Evolutionary conservation across 2,113 vertebrate species (phyloP).

Genomic region (Amia ocellicauda): DNA sequence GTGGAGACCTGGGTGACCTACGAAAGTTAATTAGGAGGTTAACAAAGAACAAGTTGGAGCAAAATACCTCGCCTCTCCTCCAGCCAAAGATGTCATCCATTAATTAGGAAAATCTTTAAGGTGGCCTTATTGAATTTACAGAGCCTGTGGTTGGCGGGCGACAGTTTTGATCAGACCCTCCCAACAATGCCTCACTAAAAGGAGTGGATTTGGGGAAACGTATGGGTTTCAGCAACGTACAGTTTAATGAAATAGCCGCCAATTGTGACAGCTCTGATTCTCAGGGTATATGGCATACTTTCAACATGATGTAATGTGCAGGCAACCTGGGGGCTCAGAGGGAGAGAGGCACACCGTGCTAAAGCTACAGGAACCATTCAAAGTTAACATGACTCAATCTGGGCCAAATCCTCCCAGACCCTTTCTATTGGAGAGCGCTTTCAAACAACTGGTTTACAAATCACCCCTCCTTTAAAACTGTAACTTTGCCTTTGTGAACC

Average conservation of each 20-base stretch:
- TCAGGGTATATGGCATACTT: slow-evolving; percentile 94
- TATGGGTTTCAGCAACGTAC: slow-evolving; percentile 85
- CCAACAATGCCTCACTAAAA: slow-evolving; percentile 82
- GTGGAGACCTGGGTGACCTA: slow-evolving; percentile 99
- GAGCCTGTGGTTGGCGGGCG: slow-evolving; percentile 91
- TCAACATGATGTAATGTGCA: slow-evolving; percentile 97
- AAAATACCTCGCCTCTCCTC: slow-evolving; percentile 98
- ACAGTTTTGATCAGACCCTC: slow-evolving; percentile 97
- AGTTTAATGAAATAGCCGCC: slow-evolving; percentile 81
- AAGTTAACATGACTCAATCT: slow-evolving; percentile 78
- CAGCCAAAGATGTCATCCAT: slow-evolving; percentile 99
- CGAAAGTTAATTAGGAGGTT: slow-evolving; percentile 99
- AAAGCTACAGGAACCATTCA: slow-evolving; percentile 73
- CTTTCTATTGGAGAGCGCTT: slow-evolving; percentile 57
- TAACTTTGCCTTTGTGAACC: slow-evolving; percentile 23
- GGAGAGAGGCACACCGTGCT: slow-evolving; percentile 55
- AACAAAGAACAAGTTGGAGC: slow-evolving; percentile 98
- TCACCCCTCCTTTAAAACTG: slow-evolving; percentile 35
- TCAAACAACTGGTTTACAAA: slow-evolving; percentile 44
- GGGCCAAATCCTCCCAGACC: slow-evolving; percentile 53
- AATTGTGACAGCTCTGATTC: slow-evolving; percentile 91
- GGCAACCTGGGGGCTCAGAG: slow-evolving; percentile 88
- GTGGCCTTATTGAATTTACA: slow-evolving; percentile 98
- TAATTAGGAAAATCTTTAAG: slow-evolving; percentile 99
- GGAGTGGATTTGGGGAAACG: slow-evolving; percentile 65